Evolutionary conservation across 2,888 invertebrate species (phyloP).

Genomic region (Drosophila percnosoma): DNA sequence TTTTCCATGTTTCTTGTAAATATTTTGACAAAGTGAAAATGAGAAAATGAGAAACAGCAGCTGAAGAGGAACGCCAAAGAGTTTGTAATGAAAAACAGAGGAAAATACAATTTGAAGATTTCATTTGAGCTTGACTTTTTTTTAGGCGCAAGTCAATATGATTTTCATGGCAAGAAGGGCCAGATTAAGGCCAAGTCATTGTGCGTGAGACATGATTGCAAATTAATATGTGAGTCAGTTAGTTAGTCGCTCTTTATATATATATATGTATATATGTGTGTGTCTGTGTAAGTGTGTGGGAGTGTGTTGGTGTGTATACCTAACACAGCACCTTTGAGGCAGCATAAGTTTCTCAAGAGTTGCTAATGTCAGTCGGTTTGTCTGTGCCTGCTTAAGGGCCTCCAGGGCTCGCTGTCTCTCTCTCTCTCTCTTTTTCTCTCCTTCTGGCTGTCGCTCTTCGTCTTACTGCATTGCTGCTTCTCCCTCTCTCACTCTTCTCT

Average conservation of each 20-base stretch:
- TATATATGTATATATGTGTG: background rate
- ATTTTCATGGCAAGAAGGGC: background rate
- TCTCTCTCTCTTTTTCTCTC: constrained; percentile 22
- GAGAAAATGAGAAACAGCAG: constrained; percentile 11
- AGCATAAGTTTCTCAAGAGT: constrained; percentile 72
- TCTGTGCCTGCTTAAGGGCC: constrained; percentile 61
- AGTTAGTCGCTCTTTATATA: background rate
- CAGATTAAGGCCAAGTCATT: constrained; percentile 19
- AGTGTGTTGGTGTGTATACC: constrained; percentile 20
- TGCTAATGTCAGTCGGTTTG: constrained; percentile 72
- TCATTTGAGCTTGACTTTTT: constrained; percentile 35
- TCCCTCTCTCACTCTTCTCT: background rate
- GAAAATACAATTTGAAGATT: constrained; percentile 53
- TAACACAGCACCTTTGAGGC: constrained; percentile 57
- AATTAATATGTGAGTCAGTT: constrained; percentile 23
- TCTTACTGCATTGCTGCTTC: background rate
- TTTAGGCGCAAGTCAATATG: constrained; percentile 30
- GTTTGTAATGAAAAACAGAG: constrained; percentile 29
- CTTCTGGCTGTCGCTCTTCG: background rate
- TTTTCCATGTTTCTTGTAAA: constrained; percentile 45
- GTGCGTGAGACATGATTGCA: constrained; percentile 37
- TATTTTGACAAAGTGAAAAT: constrained; percentile 19
- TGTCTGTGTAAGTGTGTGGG: background rate
- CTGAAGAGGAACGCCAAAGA: constrained; percentile 7
- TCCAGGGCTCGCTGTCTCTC: constrained; percentile 48